These are phyloP conservation scores for Sinocyclocheilus anophthalmus DNA, from an alignment of 2,113 vertebrate genomes.

Conservation along the genomic window DNA sequence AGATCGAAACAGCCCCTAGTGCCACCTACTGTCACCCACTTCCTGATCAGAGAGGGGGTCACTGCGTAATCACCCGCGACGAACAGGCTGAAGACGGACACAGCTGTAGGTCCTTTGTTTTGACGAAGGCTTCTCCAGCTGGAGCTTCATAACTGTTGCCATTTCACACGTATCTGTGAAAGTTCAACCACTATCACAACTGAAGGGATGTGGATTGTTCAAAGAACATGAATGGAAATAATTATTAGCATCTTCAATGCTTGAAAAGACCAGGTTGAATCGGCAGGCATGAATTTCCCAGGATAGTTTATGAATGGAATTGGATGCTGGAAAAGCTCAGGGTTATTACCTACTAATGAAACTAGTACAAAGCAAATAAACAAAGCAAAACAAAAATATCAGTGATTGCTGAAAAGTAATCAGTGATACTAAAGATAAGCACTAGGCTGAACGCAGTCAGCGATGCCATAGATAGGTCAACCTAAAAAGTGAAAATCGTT, in stretches of 20 bases:
- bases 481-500: too few species aligned
- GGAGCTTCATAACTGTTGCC: conserved; percentile 80
- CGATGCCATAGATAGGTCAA: too few species aligned
- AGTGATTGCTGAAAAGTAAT: too few species aligned
- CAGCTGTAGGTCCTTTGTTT: too few species aligned
- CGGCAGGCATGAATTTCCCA: background rate
- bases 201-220: conserved; percentile 37
- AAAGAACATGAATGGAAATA: background rate
- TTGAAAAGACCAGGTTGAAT: background rate
- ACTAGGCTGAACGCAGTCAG: background rate
- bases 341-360: background rate
- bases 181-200: conserved; percentile 55
- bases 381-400: too few species aligned
- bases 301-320: background rate
- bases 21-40: conserved; percentile 90
- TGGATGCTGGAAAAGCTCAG: background rate
- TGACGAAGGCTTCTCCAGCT: conserved; percentile 83
- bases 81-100: conserved; percentile 82
- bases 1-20: conserved; percentile 52
- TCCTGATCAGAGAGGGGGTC: conserved; percentile 85
- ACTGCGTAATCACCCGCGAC: conserved; percentile 83
- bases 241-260: background rate
- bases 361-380: background rate
- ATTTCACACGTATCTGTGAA: conserved; percentile 82
- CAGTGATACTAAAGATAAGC: background rate